Evolutionary conservation across 2,888 invertebrate genomes (phyloP), one percentile per base, ranked within the genome.

Genomic region (Cataglyphis altisquamis): DNA sequence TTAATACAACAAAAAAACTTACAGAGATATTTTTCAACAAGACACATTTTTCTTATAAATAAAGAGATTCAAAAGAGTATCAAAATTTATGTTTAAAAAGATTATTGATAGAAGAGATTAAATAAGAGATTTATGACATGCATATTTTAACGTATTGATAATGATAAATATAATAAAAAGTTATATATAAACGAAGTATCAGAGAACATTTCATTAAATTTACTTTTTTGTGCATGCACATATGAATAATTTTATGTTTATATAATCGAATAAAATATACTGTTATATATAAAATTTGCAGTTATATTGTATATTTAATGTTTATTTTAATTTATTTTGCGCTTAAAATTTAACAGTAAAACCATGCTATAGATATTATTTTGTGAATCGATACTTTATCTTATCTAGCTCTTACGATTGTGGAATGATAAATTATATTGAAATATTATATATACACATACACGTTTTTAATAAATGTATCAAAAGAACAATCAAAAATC

Each of bases 401-500:
- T 52, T 52, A 52, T 52, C 52, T 52, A 52, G 45, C 12, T n/a
- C 52, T 52, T 52, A 52, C 8, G 52, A n/a, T 52, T 18, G n/a
- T n/a, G 52, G n/a, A 52, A n/a, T 52, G 52, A 52, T 52, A 52
- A 52, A 52, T 52, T 52, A 48, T n/a, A 52, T 52, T 52, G n/a
- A n/a, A n/a, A 6, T 48, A 29, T 29, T 29, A 29, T 29, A 5
- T 52, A 52, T 8, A 2, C 3, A 52, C 2, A 8, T 8, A 15
- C 12, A 12, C 3, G 6, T 52, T 52, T 52, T 52, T 48, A 48
- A 48, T 48, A 48, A n/a, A 52, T 52, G 8, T 18, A 18, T 48
- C 0, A 5, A 48, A 8, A 52, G n/a, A 52, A n/a, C n/a, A n/a
- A 52, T 52, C n/a, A 8, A n/a, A 52, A 52, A 52, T 52, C 52